These are phyloP conservation scores for Chaetodon trifascialis DNA, from an alignment of 2,113 vertebrate genomes.

Conservation along the genomic window DNA sequence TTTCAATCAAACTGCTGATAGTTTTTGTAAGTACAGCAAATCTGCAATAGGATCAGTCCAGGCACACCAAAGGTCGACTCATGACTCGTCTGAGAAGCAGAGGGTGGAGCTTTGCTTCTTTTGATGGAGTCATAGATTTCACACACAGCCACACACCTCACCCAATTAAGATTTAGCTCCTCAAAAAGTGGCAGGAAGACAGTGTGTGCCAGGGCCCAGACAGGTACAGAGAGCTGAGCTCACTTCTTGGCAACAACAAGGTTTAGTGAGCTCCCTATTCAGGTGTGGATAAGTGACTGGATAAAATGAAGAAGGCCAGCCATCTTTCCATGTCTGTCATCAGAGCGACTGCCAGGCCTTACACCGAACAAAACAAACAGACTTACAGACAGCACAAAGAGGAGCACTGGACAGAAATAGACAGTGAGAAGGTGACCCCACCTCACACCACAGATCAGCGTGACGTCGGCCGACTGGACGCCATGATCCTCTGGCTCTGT, in stretches of 20 bases:
- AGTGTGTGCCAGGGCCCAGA: conserved; percentile 23
- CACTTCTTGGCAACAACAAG: conserved; percentile 28
- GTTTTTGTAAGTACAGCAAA: conserved; percentile 16
- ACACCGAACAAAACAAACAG: conserved; percentile 11
- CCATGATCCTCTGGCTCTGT: conserved; percentile 35
- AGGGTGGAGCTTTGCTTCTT: conserved; percentile 22
- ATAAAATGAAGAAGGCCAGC: background rate
- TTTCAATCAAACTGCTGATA: background rate
- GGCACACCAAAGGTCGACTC: conserved; percentile 29
- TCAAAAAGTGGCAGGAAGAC: conserved; percentile 50
- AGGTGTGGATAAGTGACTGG: background rate
- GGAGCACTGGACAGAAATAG: conserved; percentile 51
- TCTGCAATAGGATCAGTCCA: conserved; percentile 28
- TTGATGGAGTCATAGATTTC: conserved; percentile 17
- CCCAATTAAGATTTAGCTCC: conserved; percentile 46
- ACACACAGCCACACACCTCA: conserved; percentile 38
- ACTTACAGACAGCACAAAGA: conserved; percentile 29
- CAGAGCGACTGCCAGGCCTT: background rate
- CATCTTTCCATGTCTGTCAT: background rate
- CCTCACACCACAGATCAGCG: conserved; percentile 50
- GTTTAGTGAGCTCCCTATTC: background rate
- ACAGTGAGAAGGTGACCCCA: conserved; percentile 57
- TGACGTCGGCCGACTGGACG: conserved; percentile 29
- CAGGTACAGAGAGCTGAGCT: conserved; percentile 1
- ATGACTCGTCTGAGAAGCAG: conserved; percentile 23